A percentile compares a stretch with the other conserved stretches of the same genome.
These are phyloP conservation scores for Ctenopoma multispine DNA, from an alignment of 2,797 vertebrate genomes.

Conservation along the genomic window DNA sequence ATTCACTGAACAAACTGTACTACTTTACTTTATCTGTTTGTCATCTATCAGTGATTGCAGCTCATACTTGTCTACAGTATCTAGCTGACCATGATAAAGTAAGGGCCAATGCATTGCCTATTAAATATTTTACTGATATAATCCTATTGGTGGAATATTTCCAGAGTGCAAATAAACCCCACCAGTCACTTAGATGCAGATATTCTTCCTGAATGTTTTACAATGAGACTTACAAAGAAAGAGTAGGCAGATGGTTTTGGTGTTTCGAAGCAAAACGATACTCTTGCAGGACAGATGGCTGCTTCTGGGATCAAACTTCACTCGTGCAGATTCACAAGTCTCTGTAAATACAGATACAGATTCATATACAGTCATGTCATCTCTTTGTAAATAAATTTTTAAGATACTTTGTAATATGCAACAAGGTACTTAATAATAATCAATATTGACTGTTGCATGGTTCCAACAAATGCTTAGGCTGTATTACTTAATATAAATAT, in stretches of 20 bases:
- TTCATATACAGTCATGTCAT: neutral
- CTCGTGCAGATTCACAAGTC: neutral
- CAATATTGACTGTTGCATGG: neutral
- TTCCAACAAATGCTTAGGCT: neutral
- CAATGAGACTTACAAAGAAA: neutral
- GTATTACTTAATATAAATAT: neutral
- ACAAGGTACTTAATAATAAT: neutral
- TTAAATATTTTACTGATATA: constrained; percentile 2
- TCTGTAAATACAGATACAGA: neutral
- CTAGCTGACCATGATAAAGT: neutral
- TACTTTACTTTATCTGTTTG: neutral
- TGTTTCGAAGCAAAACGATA: neutral
- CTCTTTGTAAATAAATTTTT: neutral
- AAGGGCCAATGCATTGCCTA: neutral
- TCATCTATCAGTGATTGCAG: neutral
- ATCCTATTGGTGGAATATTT: neutral
- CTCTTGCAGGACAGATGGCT: neutral
- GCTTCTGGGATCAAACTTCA: neutral
- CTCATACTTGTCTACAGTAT: neutral
- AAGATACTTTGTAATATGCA: neutral
- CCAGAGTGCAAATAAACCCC: neutral
- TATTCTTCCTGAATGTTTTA: neutral
- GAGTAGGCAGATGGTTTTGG: neutral
- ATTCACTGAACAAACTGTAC: no score
- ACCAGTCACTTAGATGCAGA: neutral